phyloP scores from a whole-genome alignment of 2,113 vertebrate genomes.

The Nesogale talazaci region DNA sequence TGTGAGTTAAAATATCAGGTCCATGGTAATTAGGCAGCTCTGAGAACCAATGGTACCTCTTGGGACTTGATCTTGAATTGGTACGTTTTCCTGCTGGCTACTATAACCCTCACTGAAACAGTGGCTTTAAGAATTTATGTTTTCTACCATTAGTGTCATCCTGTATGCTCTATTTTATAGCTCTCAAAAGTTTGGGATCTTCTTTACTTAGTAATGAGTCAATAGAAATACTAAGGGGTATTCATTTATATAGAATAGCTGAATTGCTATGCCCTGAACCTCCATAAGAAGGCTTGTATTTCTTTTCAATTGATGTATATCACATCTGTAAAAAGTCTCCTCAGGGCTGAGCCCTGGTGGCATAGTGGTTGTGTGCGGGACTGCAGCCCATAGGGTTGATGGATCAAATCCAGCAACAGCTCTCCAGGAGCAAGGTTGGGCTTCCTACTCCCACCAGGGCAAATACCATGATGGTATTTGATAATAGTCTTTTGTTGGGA shows the following conservation, averaged over 20 bases:
- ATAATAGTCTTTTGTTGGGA: not conserved
- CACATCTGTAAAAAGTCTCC: conserved; percentile 8
- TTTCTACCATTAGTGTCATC: not conserved
- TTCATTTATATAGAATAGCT: not conserved
- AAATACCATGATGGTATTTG: not conserved
- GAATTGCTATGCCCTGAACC: not conserved
- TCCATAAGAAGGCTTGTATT: not conserved
- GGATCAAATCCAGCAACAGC: too few species aligned
- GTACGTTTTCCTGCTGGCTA: not conserved
- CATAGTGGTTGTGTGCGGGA: too few species aligned
- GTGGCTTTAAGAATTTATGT: not conserved
- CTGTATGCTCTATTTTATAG: conserved; percentile 7
- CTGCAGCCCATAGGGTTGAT: too few species aligned
- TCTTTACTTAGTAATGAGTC: not conserved
- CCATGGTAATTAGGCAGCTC: not conserved
- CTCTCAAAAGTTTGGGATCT: not conserved
- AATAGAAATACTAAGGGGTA: not conserved
- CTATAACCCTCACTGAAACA: not conserved
- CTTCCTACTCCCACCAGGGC: too few species aligned
- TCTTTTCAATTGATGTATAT: conserved; percentile 22
- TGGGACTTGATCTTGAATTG: not conserved
- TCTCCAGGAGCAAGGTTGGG: too few species aligned
- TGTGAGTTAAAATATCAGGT: not conserved
- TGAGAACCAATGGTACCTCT: not conserved
- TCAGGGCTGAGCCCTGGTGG: too few species aligned